Evolutionary conservation across 2,113 vertebrate genomes (phyloP).

Genomic region (Boulengeromyrus knoepffleri): DNA sequence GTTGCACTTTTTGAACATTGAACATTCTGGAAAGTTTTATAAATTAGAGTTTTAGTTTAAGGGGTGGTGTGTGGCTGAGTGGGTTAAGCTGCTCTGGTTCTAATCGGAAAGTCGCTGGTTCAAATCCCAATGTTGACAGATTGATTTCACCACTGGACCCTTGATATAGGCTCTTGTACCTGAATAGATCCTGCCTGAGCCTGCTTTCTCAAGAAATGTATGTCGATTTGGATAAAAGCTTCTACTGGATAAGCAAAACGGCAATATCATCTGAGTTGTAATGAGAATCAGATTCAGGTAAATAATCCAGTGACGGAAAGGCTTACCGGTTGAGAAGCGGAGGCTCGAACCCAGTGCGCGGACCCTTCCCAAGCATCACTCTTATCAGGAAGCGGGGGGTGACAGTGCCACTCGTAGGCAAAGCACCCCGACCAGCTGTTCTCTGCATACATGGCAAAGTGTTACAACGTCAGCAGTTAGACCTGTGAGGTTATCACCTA

Average conservation of each 20-base stretch:
- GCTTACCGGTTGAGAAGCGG: conserved; percentile 38
- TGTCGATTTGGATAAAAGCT: neutral
- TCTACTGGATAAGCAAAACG: neutral
- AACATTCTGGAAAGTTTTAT: neutral
- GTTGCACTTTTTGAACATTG: neutral
- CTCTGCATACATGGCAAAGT: conserved; percentile 34
- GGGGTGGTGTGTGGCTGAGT: neutral
- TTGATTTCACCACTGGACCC: neutral
- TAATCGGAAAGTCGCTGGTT: neutral
- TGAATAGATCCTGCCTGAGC: neutral
- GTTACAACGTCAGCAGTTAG: neutral
- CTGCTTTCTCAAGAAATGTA: neutral
- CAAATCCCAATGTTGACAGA: neutral
- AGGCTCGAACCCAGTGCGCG: conserved; percentile 39
- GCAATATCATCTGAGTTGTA: neutral
- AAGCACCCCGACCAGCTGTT: conserved; percentile 58
- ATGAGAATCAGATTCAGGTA: neutral
- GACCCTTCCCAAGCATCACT: conserved; percentile 37
- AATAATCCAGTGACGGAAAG: neutral
- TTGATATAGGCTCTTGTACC: neutral
- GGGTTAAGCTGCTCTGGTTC: neutral
- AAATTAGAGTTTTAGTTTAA: neutral
- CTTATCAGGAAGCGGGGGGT: conserved; percentile 29
- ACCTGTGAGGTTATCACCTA: neutral
- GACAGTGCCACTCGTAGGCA: conserved; percentile 57